Base-by-base conservation (phyloP, 2,888 invertebrate genomes). In the Polydrusus pterygomalis region DNA sequence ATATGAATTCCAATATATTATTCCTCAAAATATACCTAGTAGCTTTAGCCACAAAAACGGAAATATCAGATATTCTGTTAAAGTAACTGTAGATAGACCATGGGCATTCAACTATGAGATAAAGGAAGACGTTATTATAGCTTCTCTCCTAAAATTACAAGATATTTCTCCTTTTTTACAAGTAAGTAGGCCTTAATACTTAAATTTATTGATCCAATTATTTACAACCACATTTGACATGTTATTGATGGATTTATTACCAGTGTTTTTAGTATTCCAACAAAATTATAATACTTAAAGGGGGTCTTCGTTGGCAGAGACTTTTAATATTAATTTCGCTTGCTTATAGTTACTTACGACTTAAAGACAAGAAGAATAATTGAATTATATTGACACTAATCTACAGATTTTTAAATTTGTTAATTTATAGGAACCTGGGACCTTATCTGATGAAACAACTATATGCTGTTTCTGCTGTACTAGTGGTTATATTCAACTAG, bases 101-200 rank as follows among this genome's bases (percentile, higher is more conserved):
- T 95, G 95, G 92, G 94, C 94, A 83, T 93, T 94, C 84, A 95
- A 97, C 87, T 94, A 95, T 83, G 95, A 95, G 80, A 92, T 92
- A 62, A 95, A 95, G 88, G 91, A 91, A 87, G 92, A 93, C 2
- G 96, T 97, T 84, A 95, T 94, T 67, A 93, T 97, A 9, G 91
- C 95, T 74, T 92, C 94, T 74, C 92, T 93, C 7, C 89, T 96
- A 80, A 96, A 97, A 87, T 90, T 97, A 47, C 1, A 67, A 11
- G 40, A 38, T n/a, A n/a, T 69, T 20, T 7, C 38, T n/a, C 13
- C 43, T 11, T n/a, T 6, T 7, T 25, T 69, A 3, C 47, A 38
- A 17, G 69, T 69, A 58, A 69, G 56, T 18, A 15, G 38, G 30
- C 7, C 1, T 34, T 34, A 10, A 34, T 6, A 7, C 34, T 10